A percentile compares a stretch with the other conserved stretches of the same genome.
These are phyloP conservation scores for Endomychus coccineus DNA, from an alignment of 2,888 invertebrate genomes.

Conservation along the genomic window DNA sequence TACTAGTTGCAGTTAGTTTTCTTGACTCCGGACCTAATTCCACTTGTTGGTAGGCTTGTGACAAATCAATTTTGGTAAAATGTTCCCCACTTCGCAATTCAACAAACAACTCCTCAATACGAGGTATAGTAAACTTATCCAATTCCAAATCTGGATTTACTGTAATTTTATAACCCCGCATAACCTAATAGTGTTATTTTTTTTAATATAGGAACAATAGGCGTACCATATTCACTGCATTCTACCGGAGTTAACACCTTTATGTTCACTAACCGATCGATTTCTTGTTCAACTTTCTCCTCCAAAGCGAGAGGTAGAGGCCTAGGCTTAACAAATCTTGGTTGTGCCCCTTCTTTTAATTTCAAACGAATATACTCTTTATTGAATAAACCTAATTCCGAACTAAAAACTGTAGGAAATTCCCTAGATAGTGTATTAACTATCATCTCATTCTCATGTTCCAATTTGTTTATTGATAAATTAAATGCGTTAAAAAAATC, in stretches of 20 bases:
- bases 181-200: no score
- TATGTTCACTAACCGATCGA: constrained; percentile 21
- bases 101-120: constrained; percentile 26
- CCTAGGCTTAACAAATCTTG: constrained; percentile 23
- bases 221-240: constrained; percentile 20
- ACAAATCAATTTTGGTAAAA: constrained; percentile 22
- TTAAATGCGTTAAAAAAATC: no score
- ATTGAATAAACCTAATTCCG: no score
- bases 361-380: constrained; percentile 1
- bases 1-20: no score
- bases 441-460: no score
- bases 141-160: constrained; percentile 21
- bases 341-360: constrained; percentile 2
- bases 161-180: constrained; percentile 24
- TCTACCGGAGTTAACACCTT: constrained; percentile 25
- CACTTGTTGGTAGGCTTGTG: constrained; percentile 20
- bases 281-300: constrained; percentile 21
- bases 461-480: no score
- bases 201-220: constrained; percentile 22
- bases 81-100: constrained; percentile 19
- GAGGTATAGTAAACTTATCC: constrained; percentile 24
- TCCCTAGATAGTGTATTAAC: no score
- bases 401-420: no score
- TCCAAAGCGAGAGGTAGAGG: constrained; percentile 26
- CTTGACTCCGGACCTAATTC: constrained; percentile 17